Evolutionary conservation across 2,113 vertebrate genomes (phyloP).

Genomic region (Podarcis raffonei): DNA sequence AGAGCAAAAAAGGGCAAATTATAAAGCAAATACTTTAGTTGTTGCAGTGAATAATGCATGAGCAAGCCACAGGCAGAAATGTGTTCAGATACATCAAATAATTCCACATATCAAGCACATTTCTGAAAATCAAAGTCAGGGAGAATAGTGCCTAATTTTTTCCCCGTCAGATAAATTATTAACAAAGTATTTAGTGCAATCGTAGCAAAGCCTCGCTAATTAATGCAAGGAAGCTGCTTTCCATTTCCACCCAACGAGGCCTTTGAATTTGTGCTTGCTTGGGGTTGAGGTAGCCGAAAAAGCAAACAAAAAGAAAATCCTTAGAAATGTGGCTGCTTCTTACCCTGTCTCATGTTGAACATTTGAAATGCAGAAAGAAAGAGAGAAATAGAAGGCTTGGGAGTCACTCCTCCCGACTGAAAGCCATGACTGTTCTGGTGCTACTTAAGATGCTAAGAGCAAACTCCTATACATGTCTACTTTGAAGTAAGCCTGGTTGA

Average conservation of each 20-base stretch:
- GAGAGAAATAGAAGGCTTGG: neutral
- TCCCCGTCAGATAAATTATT: neutral
- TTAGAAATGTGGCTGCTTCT: constrained; percentile 36
- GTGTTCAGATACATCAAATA: constrained; percentile 3
- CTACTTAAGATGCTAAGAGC: neutral
- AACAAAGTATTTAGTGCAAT: neutral
- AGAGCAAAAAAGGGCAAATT: constrained; percentile 4
- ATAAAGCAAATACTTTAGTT: constrained; percentile 32
- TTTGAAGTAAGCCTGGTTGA: neutral
- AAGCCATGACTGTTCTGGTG: neutral
- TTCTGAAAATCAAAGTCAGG: constrained; percentile 5
- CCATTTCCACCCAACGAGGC: constrained; percentile 31
- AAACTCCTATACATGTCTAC: neutral
- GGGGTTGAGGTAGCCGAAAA: constrained; percentile 37
- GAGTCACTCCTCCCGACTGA: neutral
- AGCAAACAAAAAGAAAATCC: neutral
- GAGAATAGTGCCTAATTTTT: neutral
- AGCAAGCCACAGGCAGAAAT: constrained; percentile 24
- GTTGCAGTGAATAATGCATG: constrained; percentile 30
- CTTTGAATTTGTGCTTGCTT: constrained; percentile 29
- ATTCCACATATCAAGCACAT: constrained; percentile 2
- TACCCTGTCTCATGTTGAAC: constrained; percentile 35
- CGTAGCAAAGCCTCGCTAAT: constrained; percentile 3
- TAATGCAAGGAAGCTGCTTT: constrained; percentile 22
- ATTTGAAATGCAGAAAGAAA: constrained; percentile 21